Percentiles rank a stretch among this genome's conserved stretches.
Evolutionary conservation across 1,140 invertebrate species (phyloP).

Genomic region (Tribolium castaneum): DNA sequence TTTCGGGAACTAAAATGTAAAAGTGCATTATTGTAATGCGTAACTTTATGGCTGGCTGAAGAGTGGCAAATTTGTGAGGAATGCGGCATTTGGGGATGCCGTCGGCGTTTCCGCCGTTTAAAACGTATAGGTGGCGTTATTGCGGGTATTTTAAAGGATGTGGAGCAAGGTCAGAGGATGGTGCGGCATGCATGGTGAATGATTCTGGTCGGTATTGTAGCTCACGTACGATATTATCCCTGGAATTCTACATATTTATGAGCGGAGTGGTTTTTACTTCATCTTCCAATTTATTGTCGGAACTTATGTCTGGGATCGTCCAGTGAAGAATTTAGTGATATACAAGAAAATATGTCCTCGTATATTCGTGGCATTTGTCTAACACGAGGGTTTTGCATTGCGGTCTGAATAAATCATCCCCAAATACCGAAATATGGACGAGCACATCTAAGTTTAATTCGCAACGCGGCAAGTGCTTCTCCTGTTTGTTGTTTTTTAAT

Average conservation of each 20-base stretch:
- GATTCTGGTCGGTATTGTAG: slow-evolving; percentile 28
- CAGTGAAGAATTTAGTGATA: slow-evolving; percentile 33
- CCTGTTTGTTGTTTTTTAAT: slow-evolving; percentile 6
- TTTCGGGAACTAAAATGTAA: neutral
- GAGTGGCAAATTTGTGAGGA: neutral
- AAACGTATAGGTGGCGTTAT: neutral
- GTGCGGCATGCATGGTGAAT: slow-evolving; percentile 32
- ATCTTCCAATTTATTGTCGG: slow-evolving; percentile 24
- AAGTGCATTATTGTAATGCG: too few relatives aligned
- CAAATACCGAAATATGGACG: slow-evolving; percentile 19
- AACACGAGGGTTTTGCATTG: slow-evolving; percentile 9
- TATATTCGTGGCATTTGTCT: slow-evolving; percentile 26
- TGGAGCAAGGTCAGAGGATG: slow-evolving; percentile 15
- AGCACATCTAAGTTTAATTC: neutral
- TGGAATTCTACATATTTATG: slow-evolving; percentile 44
- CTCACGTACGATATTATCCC: slow-evolving; percentile 42
- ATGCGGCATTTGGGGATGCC: neutral
- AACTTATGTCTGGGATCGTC: slow-evolving; percentile 19
- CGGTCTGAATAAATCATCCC: slow-evolving; percentile 3
- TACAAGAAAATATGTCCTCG: slow-evolving; percentile 25
- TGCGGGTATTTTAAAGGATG: neutral
- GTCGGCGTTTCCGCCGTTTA: neutral
- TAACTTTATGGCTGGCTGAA: neutral
- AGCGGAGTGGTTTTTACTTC: slow-evolving; percentile 10
- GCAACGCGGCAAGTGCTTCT: neutral